Conservation (phyloP, 1,140 invertebrate species). For the Listronotus bonariensis region DNA sequence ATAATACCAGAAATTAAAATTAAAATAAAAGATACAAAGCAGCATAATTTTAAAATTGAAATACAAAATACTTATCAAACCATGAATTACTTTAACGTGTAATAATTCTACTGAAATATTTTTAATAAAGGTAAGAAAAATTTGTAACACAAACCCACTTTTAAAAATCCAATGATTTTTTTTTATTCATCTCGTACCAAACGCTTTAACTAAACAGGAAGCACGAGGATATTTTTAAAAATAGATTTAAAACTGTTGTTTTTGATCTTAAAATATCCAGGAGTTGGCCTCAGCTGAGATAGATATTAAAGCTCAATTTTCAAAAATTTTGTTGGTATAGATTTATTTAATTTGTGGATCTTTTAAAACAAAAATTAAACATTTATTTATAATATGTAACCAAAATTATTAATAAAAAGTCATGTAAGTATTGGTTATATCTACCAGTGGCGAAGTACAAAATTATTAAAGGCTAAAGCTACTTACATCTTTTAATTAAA, state of each 20-base stretch:
- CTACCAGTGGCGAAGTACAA: too few relatives aligned
- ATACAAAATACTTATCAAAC: too few relatives aligned
- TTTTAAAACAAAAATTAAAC: too few relatives aligned
- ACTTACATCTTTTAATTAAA: conserved; percentile 89
- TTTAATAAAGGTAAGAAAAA: not conserved
- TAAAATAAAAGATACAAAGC: too few relatives aligned
- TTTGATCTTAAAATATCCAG: conserved; percentile 30
- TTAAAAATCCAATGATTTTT: conserved; percentile 12
- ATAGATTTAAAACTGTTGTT: conserved; percentile 29
- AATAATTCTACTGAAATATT: not conserved
- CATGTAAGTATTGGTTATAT: too few relatives aligned
- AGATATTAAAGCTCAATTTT: conserved; percentile 12
- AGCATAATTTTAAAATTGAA: too few relatives aligned
- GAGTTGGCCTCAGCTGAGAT: conserved; percentile 13
- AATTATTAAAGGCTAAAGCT: not conserved
- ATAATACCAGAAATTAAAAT: too few relatives aligned
- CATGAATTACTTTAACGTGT: too few relatives aligned
- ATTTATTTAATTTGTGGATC: conserved; percentile 1
- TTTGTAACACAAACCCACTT: conserved; percentile 13
- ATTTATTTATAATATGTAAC: too few relatives aligned
- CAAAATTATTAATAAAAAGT: too few relatives aligned
- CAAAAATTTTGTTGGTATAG: not conserved
- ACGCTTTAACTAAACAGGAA: conserved; percentile 23
- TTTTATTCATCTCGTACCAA: conserved; percentile 1
- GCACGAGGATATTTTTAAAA: conserved; percentile 16